These are phyloP conservation scores for Brenthis ino DNA, from an alignment of 2,888 invertebrate species.

Conservation along the genomic window DNA sequence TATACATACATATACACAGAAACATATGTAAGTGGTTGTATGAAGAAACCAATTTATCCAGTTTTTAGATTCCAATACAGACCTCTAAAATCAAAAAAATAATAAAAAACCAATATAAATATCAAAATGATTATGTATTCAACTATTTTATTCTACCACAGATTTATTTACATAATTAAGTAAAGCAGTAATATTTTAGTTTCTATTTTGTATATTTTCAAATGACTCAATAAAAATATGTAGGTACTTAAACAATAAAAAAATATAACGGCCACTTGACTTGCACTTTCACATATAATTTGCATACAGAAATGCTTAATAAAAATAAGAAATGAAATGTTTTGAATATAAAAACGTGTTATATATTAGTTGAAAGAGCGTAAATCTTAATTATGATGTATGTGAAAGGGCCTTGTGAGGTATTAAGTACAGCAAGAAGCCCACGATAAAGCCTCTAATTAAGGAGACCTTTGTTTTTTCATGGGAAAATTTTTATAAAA, in stretches of 20 bases:
- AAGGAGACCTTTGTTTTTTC: slow-evolving; percentile 31
- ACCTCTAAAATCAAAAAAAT: no score
- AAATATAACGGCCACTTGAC: neutral
- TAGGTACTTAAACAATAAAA: neutral
- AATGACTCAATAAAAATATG: neutral
- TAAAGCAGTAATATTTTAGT: no score
- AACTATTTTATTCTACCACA: no score
- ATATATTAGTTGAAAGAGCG: slow-evolving; percentile 21
- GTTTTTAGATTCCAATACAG: no score
- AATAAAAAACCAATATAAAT: no score
- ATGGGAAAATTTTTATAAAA: slow-evolving; percentile 24
- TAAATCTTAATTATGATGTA: slow-evolving; percentile 20
- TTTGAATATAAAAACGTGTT: neutral
- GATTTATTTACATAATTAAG: no score
- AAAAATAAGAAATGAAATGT: neutral
- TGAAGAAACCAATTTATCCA: no score
- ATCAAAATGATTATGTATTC: no score
- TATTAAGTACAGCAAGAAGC: slow-evolving; percentile 14
- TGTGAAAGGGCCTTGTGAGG: slow-evolving; percentile 25
- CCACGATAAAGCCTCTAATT: slow-evolving; percentile 29
- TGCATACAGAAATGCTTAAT: neutral
- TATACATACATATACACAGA: no score
- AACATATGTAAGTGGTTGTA: no score
- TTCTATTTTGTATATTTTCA: neutral
- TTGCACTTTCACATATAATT: slow-evolving; percentile 4